These are phyloP conservation scores for Probosciger aterrimus DNA, from an alignment of 2,113 vertebrate genomes.

Conservation along the genomic window DNA sequence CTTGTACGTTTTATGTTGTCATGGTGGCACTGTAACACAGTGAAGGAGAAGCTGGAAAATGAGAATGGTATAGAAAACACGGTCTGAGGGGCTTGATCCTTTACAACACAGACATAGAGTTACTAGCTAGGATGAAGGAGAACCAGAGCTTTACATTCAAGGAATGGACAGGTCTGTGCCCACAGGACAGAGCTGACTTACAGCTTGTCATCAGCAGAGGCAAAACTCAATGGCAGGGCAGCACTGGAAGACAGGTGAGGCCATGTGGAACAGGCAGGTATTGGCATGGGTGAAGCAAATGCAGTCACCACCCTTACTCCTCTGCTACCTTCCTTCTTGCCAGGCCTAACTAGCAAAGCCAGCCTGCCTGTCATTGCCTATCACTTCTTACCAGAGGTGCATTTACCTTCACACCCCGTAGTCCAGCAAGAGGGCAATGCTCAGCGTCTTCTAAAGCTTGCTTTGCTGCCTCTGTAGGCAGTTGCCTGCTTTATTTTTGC, in stretches of 20 bases:
- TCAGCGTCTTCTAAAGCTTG: not conserved
- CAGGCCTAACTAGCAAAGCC: not conserved
- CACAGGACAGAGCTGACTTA: not conserved
- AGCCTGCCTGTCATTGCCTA: not conserved
- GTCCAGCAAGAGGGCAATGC: not conserved
- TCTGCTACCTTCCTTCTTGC: not conserved
- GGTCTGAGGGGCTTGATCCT: not conserved
- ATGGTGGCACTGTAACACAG: not conserved
- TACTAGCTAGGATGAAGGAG: not conserved
- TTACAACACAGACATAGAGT: not conserved
- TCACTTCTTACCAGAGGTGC: not conserved
- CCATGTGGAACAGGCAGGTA: not conserved
- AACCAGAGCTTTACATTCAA: not conserved
- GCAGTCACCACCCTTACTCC: not conserved
- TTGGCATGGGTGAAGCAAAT: not conserved
- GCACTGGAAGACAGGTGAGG: fast-evolving
- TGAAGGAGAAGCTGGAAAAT: not conserved
- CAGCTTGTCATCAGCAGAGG: not conserved
- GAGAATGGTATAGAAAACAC: not conserved
- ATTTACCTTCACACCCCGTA: not conserved
- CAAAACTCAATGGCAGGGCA: not conserved
- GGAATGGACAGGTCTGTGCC: not conserved
- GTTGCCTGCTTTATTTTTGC: not conserved
- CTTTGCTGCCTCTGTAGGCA: not conserved
- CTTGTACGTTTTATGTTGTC: not conserved